A percentile compares a stretch with the other conserved stretches of the same genome.
Evolutionary conservation across 2,113 vertebrate genomes (phyloP).

Genomic region (Oreochromis aureus): DNA sequence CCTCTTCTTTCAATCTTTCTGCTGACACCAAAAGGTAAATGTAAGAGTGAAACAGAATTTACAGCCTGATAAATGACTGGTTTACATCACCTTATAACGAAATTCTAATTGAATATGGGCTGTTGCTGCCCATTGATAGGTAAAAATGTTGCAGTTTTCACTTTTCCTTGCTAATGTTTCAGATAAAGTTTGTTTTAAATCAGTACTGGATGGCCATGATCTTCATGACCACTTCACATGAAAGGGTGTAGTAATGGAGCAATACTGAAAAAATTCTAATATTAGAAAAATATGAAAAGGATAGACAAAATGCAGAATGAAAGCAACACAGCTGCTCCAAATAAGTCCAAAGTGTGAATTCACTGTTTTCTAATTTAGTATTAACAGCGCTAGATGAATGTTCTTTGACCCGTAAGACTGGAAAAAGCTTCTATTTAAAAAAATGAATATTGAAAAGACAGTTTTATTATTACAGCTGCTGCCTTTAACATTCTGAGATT

Average conservation of each 20-base stretch:
- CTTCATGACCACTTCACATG: background rate
- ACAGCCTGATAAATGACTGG: background rate
- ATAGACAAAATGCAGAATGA: background rate
- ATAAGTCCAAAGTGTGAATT: background rate
- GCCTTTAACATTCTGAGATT: background rate
- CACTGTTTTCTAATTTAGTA: background rate
- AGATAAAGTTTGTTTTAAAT: background rate
- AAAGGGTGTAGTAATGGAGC: background rate
- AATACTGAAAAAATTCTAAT: background rate
- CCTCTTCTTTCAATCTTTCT: background rate
- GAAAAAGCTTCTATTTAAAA: background rate
- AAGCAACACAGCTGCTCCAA: background rate
- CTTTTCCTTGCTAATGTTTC: background rate
- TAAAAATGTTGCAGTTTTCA: background rate
- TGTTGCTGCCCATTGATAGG: background rate
- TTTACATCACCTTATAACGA: background rate
- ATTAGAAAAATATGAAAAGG: background rate
- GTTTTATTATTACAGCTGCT: background rate
- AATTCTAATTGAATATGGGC: background rate
- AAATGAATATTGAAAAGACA: background rate
- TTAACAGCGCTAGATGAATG: background rate
- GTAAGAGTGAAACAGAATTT: background rate
- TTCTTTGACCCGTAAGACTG: background rate
- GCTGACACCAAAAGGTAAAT: background rate
- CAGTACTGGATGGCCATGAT: background rate